phyloP scores from a whole-genome alignment of 2,113 vertebrate genomes.

The Tursiops truncatus region DNA sequence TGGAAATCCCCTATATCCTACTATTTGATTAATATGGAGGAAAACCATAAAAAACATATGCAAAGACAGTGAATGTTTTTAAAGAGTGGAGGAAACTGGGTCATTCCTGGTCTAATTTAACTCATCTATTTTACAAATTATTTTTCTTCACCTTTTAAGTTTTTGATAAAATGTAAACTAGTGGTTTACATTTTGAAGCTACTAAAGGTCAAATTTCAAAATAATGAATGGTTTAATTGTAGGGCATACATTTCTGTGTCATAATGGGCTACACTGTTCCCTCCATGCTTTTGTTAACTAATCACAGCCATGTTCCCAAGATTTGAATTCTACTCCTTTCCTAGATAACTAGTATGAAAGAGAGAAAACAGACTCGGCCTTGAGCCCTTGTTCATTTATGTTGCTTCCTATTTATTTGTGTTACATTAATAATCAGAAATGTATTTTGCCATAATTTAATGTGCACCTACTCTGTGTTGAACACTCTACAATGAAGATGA shows the following conservation, averaged over 20 bases:
- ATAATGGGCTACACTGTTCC: background rate
- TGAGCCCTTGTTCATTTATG: background rate
- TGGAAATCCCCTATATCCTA: conserved; percentile 24
- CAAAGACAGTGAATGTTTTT: background rate
- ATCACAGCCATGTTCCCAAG: background rate
- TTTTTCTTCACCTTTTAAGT: background rate
- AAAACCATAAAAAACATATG: background rate
- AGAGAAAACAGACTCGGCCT: background rate
- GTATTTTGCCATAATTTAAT: background rate
- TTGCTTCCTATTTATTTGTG: background rate
- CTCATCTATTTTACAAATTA: background rate
- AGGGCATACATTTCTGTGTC: background rate
- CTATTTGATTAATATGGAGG: background rate
- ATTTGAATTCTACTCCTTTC: background rate
- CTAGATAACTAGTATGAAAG: background rate
- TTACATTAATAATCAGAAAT: background rate
- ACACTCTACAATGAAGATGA: background rate
- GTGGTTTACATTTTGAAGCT: background rate
- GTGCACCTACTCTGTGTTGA: background rate
- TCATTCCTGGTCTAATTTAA: background rate
- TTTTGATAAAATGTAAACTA: background rate
- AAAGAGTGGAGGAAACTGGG: background rate
- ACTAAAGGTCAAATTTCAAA: background rate
- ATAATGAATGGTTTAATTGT: background rate
- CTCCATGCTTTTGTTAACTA: background rate